phyloP scores from a whole-genome alignment of 2,113 vertebrate species.

The Corythaeola cristata region DNA sequence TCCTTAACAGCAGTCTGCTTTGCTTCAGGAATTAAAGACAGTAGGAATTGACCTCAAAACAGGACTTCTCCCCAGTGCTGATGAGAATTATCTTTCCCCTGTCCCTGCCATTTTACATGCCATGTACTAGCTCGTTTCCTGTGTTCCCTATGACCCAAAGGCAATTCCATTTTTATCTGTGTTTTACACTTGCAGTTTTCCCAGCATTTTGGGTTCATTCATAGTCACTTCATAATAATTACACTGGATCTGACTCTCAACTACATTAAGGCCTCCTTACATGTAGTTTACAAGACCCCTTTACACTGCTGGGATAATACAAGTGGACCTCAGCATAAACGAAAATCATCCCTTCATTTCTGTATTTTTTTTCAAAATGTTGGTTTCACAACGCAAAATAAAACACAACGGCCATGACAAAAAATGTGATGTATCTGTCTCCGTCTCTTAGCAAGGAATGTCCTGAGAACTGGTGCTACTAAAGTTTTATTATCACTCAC shows the following conservation, averaged over 20 bases:
- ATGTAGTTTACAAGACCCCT: neutral
- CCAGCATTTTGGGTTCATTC: neutral
- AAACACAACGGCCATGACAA: neutral
- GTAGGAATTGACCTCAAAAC: neutral
- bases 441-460: neutral
- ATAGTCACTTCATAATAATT: neutral
- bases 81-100: neutral
- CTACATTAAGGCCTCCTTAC: neutral
- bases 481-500: slow-evolving; percentile 20
- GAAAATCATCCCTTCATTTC: neutral
- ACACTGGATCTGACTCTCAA: neutral
- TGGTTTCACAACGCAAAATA: neutral
- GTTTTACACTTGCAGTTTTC: neutral
- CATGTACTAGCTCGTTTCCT: neutral
- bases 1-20: neutral
- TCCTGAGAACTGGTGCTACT: neutral
- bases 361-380: neutral
- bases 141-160: fast-evolving
- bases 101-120: neutral
- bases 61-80: neutral
- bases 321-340: neutral
- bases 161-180: neutral
- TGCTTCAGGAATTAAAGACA: slow-evolving; percentile 14
- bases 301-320: neutral
- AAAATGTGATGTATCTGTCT: neutral